Conservation (phyloP, 2,113 vertebrate species). For the Thalassoma bifasciatum region DNA sequence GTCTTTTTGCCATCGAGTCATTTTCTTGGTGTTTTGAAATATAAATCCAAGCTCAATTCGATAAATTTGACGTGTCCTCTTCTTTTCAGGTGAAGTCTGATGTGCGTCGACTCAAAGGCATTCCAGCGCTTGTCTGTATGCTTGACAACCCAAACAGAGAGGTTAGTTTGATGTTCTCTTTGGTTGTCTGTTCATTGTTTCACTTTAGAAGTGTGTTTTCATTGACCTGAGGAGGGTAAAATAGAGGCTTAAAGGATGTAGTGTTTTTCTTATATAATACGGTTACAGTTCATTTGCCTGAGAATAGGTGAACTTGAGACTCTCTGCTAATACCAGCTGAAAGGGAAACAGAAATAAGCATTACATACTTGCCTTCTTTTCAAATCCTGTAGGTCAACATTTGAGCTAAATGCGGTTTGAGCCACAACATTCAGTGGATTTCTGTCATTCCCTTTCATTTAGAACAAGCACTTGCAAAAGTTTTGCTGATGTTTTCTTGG, state of each 20-base stretch:
- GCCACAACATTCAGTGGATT: conserved; percentile 41
- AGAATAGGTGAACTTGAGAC: conserved; percentile 9
- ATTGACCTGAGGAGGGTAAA: conserved; percentile 2
- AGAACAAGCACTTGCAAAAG: conserved; percentile 42
- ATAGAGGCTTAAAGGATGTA: conserved; percentile 10
- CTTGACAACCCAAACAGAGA: conserved; percentile 96
- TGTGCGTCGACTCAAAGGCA: conserved; percentile 93
- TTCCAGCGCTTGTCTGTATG: conserved; percentile 92
- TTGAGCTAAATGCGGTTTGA: conserved; percentile 54
- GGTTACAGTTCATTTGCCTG: not conserved
- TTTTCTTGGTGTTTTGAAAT: not conserved
- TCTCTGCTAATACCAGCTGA: not conserved
- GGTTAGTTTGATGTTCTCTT: conserved; percentile 71
- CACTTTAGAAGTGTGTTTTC: conserved; percentile 9
- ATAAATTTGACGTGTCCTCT: not conserved
- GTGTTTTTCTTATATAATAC: conserved; percentile 10
- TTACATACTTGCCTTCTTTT: conserved; percentile 21
- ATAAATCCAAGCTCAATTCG: not conserved
- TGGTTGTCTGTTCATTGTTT: conserved; percentile 11
- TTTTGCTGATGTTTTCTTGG: conserved; percentile 58
- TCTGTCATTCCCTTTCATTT: conserved; percentile 52
- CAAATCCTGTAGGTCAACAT: conserved; percentile 51
- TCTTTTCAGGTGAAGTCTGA: conserved; percentile 89
- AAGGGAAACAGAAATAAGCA: conserved; percentile 32
- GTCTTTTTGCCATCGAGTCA: not conserved